phyloP scores from a whole-genome alignment of 2,797 vertebrate species.

The Saxicola maurus region DNA sequence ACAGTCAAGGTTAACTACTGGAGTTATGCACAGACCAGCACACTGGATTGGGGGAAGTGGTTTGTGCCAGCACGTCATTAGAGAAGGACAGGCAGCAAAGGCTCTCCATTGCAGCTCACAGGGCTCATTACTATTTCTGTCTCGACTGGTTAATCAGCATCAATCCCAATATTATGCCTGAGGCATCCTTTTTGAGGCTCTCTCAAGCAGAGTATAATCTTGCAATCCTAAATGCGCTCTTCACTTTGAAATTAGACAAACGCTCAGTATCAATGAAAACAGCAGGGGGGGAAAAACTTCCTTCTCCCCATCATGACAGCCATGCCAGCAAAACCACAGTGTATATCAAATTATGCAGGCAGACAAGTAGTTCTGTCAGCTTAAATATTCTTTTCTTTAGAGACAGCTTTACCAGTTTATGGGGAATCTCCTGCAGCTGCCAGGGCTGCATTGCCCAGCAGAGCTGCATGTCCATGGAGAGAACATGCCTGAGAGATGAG shows the following conservation, averaged over 20 bases:
- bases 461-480: neutral
- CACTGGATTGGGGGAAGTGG: neutral
- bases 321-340: neutral
- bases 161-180: neutral
- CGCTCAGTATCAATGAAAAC: neutral
- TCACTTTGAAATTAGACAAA: neutral
- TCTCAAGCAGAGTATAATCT: neutral
- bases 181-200: neutral
- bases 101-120: neutral
- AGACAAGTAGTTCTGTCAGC: neutral
- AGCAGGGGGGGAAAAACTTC: neutral
- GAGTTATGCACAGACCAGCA: neutral
- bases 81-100: neutral
- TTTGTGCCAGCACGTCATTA: neutral
- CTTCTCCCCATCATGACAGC: neutral
- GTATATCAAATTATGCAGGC: neutral
- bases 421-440: neutral
- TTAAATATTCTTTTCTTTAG: neutral
- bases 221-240: neutral
- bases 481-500: neutral
- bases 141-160: neutral
- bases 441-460: neutral
- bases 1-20: conserved; percentile 46
- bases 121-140: conserved; percentile 13
- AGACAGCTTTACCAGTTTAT: neutral